phyloP scores from a whole-genome alignment of 1,140 invertebrate species.

The Yoshiicerus persimilis region DNA sequence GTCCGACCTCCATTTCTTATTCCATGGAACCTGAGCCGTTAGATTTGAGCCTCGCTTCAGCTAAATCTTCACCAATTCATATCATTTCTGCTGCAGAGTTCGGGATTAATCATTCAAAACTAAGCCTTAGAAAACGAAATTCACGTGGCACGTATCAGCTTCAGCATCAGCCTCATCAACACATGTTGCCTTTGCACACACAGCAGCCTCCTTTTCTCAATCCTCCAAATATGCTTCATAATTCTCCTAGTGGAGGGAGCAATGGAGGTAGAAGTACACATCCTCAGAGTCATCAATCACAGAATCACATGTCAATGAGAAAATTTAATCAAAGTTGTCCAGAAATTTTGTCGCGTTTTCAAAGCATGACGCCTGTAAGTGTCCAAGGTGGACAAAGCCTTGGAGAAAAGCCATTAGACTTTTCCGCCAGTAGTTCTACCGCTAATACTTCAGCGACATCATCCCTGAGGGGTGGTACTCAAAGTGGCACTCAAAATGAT shows the following conservation, averaged over 20 bases:
- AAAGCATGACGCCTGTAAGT: not conserved
- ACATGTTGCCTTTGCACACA: not conserved
- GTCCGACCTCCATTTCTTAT: slow-evolving; percentile 29
- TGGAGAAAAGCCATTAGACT: slow-evolving; percentile 30
- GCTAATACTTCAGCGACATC: slow-evolving; percentile 3
- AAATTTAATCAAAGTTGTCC: slow-evolving; percentile 40
- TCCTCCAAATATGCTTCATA: slow-evolving; percentile 23
- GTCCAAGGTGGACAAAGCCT: slow-evolving; percentile 22
- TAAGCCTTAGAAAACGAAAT: not conserved
- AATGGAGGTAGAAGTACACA: slow-evolving; percentile 32
- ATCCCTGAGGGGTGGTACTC: not conserved
- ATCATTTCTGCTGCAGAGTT: slow-evolving; percentile 42
- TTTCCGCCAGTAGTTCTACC: not conserved
- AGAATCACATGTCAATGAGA: not conserved
- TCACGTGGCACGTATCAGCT: not conserved
- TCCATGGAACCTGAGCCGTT: slow-evolving; percentile 30
- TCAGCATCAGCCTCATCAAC: not conserved
- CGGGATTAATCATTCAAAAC: not conserved
- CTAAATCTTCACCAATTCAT: slow-evolving; percentile 43
- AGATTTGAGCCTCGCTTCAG: slow-evolving; percentile 36
- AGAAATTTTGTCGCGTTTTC: slow-evolving; percentile 31
- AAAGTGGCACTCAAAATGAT: not conserved
- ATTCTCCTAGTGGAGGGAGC: not conserved
- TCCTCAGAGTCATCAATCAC: slow-evolving; percentile 23
- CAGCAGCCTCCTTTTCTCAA: slow-evolving; percentile 37